These are phyloP conservation scores for Ambastaia sidthimunki DNA, from an alignment of 2,797 vertebrate genomes.

Conservation along the genomic window DNA sequence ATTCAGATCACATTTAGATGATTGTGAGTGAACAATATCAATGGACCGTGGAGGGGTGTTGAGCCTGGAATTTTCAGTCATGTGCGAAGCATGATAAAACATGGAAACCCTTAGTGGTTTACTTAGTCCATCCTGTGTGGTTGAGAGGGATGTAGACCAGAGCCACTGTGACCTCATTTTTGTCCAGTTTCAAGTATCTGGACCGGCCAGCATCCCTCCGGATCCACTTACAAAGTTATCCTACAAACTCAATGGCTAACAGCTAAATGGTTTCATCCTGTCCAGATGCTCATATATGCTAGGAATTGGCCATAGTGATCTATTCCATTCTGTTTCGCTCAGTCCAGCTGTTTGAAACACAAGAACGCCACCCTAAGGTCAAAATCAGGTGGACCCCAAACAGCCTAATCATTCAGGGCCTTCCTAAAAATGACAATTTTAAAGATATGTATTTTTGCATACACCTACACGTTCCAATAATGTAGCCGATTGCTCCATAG, in stretches of 20 bases:
- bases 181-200: constrained; percentile 63
- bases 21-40: constrained; percentile 57
- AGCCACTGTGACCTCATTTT: constrained; percentile 38
- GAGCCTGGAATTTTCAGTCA: constrained; percentile 60
- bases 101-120: constrained; percentile 48
- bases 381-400: not conserved
- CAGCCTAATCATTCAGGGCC: not conserved
- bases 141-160: constrained; percentile 23
- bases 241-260: constrained; percentile 17
- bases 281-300: constrained; percentile 58
- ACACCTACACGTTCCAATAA: constrained; percentile 53
- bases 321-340: not conserved
- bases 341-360: not conserved
- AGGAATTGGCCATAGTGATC: constrained; percentile 31
- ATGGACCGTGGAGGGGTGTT: constrained; percentile 53
- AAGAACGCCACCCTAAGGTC: not conserved
- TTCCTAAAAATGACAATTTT: not conserved
- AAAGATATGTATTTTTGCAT: not conserved
- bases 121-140: not conserved
- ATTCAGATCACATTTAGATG: constrained; percentile 71
- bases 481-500: constrained; percentile 30
- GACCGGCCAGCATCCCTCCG: constrained; percentile 17
- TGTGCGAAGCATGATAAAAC: constrained; percentile 67
- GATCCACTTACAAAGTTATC: constrained; percentile 55
- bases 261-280: constrained; percentile 30